Base-by-base conservation (phyloP, 2,888 invertebrate species). In the Macrosoma leucophasiata region DNA sequence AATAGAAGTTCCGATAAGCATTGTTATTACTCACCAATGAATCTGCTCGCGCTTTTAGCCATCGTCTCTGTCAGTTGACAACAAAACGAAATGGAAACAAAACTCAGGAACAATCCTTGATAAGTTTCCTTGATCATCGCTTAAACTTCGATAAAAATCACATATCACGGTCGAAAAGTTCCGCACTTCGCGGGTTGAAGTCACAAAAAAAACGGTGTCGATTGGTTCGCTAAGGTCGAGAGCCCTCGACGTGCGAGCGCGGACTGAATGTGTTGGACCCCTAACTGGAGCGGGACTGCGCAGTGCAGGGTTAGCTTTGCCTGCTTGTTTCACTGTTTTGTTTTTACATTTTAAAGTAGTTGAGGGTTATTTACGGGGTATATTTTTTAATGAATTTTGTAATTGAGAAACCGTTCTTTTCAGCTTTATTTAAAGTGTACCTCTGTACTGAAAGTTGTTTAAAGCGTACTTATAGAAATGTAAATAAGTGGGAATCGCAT, bases 1-100 rank as follows among this genome's bases (percentile, higher is more conserved):
- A n/a, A n/a, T n/a, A n/a, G n/a, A n/a, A n/a, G n/a, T n/a, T n/a
- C n/a, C n/a, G n/a, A n/a, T n/a, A n/a, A n/a, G n/a, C n/a, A n/a
- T n/a, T n/a, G n/a, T n/a, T n/a, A n/a, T 8, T 26, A 40, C 78
- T 77, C 43, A 82, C 84, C 82, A 43, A 81, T 81, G 54, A 71
- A 82, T 50, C 82, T 63, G 55, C 81, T 82, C 14, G 84, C 81
- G 46, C 81, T 81, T 44, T 82, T 82, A 9, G 84, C 82, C 63
- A 81, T 68, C 55, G 79, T 82, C 63, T 82, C 82, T 37, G 72
- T 77, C 11, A 84, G 67, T 50, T 84, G 84, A 58, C 84, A 84
- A 63, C 82, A 81, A 55, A 84, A 77, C 46, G 84, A 79, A 45
- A 84, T 76, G 22, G 84, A 82, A 54, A 82, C 58, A 48, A 82